These are phyloP conservation scores for Fopius arisanus DNA, from an alignment of 1,140 invertebrate genomes.

Conservation along the genomic window DNA sequence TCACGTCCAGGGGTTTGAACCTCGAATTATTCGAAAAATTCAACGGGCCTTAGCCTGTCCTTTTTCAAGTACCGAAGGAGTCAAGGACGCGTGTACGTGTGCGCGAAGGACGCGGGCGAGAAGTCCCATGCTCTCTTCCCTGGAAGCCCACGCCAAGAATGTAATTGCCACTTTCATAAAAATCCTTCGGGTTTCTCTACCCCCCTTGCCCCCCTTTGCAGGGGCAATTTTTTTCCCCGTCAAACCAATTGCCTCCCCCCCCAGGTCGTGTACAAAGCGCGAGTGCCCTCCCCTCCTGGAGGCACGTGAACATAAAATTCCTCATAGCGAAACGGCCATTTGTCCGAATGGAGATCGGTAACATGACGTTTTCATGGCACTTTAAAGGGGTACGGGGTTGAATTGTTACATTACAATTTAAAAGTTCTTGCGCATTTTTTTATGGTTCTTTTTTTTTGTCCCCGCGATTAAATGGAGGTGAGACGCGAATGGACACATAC, in stretches of 20 bases:
- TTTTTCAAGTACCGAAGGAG: background rate
- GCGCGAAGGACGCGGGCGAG: slow-evolving; percentile 25
- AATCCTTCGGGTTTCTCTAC: slow-evolving; percentile 9
- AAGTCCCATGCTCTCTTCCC: slow-evolving; percentile 7
- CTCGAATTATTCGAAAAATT: slow-evolving; percentile 27
- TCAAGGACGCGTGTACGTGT: slow-evolving; percentile 27
- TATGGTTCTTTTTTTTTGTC: background rate
- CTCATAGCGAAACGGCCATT: background rate
- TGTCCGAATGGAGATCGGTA: background rate
- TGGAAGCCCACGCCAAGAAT: slow-evolving; percentile 22
- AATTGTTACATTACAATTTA: slow-evolving; percentile 1
- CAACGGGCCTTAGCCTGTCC: background rate
- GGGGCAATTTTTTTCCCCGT: background rate
- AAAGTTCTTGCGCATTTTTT: background rate
- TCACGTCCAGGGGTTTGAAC: slow-evolving; percentile 13
- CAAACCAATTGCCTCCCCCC: background rate
- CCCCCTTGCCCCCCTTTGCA: background rate
- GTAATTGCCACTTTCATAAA: slow-evolving; percentile 34
- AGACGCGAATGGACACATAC: background rate
- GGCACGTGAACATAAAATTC: background rate
- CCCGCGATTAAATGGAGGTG: background rate
- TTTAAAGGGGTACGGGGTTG: background rate
- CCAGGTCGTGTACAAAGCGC: background rate
- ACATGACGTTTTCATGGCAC: background rate
- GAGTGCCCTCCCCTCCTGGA: too few relatives aligned